phyloP scores from a whole-genome alignment of 2,888 invertebrate genomes.

The Teleogryllus oceanicus region DNA sequence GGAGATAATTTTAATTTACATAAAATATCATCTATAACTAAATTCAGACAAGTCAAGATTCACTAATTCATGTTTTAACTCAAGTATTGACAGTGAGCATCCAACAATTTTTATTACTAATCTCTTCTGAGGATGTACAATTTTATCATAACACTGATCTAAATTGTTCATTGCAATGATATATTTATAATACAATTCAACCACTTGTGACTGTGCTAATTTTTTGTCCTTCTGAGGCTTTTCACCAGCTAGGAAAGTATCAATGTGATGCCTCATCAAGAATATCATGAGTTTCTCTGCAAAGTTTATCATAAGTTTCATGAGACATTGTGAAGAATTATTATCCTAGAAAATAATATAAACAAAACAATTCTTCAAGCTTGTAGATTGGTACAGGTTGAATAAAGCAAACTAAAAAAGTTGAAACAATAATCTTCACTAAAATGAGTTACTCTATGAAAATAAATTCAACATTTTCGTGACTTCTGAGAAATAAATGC shows the following conservation, averaged over 20 bases:
- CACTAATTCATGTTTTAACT: slow-evolving; percentile 83
- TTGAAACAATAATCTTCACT: too few relatives aligned
- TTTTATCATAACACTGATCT: slow-evolving; percentile 82
- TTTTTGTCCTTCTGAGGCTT: slow-evolving; percentile 48
- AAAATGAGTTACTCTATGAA: too few relatives aligned
- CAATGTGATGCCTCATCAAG: slow-evolving; percentile 60
- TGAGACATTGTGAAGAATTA: slow-evolving; percentile 61
- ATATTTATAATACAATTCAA: slow-evolving; percentile 75
- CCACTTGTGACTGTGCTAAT: slow-evolving; percentile 36
- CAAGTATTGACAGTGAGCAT: slow-evolving; percentile 73
- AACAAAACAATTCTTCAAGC: too few relatives aligned
- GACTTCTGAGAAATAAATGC: too few relatives aligned
- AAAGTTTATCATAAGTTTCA: slow-evolving; percentile 65
- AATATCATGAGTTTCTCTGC: slow-evolving; percentile 58
- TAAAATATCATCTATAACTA: slow-evolving; percentile 79
- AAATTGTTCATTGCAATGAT: slow-evolving; percentile 70
- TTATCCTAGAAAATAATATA: too few relatives aligned
- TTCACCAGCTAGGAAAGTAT: slow-evolving; percentile 55
- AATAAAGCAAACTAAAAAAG: too few relatives aligned
- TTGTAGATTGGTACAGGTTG: too few relatives aligned
- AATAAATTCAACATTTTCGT: too few relatives aligned
- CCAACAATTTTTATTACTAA: slow-evolving; percentile 70
- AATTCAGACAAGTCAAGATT: slow-evolving; percentile 81
- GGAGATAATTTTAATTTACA: slow-evolving; percentile 72
- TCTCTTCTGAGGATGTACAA: slow-evolving; percentile 90